Percentiles rank a stretch among this genome's conserved stretches.
phyloP scores from a whole-genome alignment of 2,888 invertebrate genomes.

The Brachyptera risi region DNA sequence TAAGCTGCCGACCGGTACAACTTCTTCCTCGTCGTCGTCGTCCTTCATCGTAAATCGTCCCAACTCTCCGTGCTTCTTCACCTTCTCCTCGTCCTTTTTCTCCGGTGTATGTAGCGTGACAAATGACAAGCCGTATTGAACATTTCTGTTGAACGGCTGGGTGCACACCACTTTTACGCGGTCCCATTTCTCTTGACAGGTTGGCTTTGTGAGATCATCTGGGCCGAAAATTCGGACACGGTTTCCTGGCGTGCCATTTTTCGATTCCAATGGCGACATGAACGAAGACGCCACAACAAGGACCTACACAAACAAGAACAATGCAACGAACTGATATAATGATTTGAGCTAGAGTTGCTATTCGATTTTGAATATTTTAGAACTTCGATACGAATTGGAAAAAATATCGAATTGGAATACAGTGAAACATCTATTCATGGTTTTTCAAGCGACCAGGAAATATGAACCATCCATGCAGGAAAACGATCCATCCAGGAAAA shows the following conservation, averaged over 20 bases:
- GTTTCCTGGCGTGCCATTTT: constrained; percentile 58
- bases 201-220: constrained; percentile 55
- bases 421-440: no score
- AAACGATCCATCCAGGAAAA: no score
- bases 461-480: no score
- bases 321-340: no score
- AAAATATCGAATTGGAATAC: no score
- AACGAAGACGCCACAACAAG: constrained; percentile 74
- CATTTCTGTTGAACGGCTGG: constrained; percentile 80
- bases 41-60: constrained; percentile 52
- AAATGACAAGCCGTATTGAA: constrained; percentile 78
- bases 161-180: constrained; percentile 75
- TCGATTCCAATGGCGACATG: constrained; percentile 71
- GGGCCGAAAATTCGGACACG: constrained; percentile 69
- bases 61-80: constrained; percentile 38
- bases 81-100: constrained; percentile 34
- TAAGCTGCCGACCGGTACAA: constrained; percentile 57
- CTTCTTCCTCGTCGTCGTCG: constrained; percentile 52
- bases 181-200: constrained; percentile 70
- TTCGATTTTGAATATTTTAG: no score
- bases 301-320: constrained; percentile 51
- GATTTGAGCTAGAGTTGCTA: no score
- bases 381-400: no score
- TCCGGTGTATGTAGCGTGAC: constrained; percentile 58
- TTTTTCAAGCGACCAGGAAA: no score